Base-by-base conservation (phyloP, 2,888 invertebrate genomes). In the Salpingus planirostris region DNA sequence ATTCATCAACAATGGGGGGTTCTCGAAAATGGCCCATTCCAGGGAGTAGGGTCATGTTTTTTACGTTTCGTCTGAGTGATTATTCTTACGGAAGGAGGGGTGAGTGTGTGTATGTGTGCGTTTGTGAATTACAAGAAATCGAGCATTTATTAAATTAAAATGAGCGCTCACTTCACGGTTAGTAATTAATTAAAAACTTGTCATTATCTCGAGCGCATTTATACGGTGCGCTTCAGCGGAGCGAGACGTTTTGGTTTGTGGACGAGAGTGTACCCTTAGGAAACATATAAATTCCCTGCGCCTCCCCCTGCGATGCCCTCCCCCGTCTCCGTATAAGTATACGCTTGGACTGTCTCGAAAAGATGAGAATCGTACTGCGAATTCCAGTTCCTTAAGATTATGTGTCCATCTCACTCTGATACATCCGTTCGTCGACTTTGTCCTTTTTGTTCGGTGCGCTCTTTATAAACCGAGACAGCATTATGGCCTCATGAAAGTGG, bases 321-420 rank as follows among this genome's bases (percentile, higher is more conserved):
- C 39, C 42, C 42, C 44, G 44, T 40, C 40, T 38, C 50, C 49
- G 50, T 52, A 52, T 57, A 59, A 59, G 59, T 61, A 57, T 55
- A 61, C 60, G 59, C 57, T 60, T 56, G 59, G 59, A 59, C 58
- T 59, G 57, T 58, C 60, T 57, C 54, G 60, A 61, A 60, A 61
- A 61, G 60, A 62, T 57, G 61, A 60, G 58, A 58, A 60, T 60
- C 60, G 59, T 52, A 54, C 57, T 56, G 60, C 59, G 55, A 62
- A 63, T 63, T 62, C 58, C 59, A 59, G 60, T 59, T 62, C 57
- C 59, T 62, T 57, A 58, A 62, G 61, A 61, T 60, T 59, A 52
- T 55, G 47, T 38, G 32, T 40, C 52, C 37, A 39, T 59, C 56
- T 57, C 47, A 46, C 37, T 59, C 47, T 28, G 25, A 28, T 42